Evolutionary conservation across 2,797 vertebrate genomes (phyloP).

Genomic region (Gadopsis bispinosus): DNA sequence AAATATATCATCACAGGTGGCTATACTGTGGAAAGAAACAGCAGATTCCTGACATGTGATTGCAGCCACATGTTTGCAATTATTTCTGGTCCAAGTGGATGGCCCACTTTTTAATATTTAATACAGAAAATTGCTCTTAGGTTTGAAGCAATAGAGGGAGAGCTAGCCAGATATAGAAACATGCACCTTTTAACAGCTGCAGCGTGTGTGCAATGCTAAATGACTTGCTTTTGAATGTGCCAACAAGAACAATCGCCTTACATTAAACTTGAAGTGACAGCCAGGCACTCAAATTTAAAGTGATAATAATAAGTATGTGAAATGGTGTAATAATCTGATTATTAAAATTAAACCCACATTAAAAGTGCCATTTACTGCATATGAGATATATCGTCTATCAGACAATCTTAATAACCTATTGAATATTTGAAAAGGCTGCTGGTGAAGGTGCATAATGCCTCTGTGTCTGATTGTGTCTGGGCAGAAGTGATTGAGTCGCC

Average conservation of each 20-base stretch:
- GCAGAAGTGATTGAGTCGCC: neutral
- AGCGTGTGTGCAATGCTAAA: slow-evolving; percentile 37
- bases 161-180: slow-evolving; percentile 46
- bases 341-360: slow-evolving; percentile 7
- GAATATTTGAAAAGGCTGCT: slow-evolving; percentile 52
- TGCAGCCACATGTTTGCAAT: slow-evolving; percentile 4
- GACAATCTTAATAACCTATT: slow-evolving; percentile 17
- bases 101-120: slow-evolving; percentile 75
- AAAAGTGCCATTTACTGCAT: neutral
- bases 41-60: slow-evolving; percentile 19
- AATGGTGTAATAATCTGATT: slow-evolving; percentile 4
- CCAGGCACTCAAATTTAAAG: slow-evolving; percentile 3
- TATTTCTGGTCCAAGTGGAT: slow-evolving; percentile 5
- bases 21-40: neutral
- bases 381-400: slow-evolving; percentile 8
- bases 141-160: slow-evolving; percentile 23
- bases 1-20: slow-evolving; percentile 9
- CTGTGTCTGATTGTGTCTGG: neutral
- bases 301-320: neutral
- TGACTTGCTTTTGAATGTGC: slow-evolving; percentile 31
- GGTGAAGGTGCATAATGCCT: neutral
- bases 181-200: slow-evolving; percentile 59
- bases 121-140: slow-evolving; percentile 67
- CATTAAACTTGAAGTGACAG: slow-evolving; percentile 39
- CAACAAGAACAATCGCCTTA: neutral